A percentile compares a stretch with the other conserved stretches of the same genome.
Conservation (phyloP, 2,888 invertebrate species). For the Diarsia mendica region DNA sequence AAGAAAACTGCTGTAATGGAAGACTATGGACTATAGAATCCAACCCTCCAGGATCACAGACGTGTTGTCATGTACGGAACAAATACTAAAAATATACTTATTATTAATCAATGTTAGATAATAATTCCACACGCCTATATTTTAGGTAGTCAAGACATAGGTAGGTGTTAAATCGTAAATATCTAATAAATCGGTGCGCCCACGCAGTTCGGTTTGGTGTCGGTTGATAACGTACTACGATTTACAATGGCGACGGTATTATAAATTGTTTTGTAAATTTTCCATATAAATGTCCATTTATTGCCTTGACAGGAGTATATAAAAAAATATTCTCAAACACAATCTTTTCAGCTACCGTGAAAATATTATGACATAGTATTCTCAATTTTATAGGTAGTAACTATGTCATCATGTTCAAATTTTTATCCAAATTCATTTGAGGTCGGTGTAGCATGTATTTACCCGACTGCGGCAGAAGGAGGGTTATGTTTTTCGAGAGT, state of each 20-base stretch:
- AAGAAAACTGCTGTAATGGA: neutral
- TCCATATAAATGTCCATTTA: constrained; percentile 25
- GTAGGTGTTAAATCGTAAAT: constrained; percentile 53
- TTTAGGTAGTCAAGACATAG: constrained; percentile 31
- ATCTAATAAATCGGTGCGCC: constrained; percentile 56
- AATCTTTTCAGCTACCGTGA: neutral
- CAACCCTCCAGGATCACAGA: neutral
- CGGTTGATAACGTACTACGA: constrained; percentile 40
- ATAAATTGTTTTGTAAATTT: constrained; percentile 52
- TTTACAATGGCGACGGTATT: constrained; percentile 49
- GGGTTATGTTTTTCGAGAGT: no score
- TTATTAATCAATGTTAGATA: constrained; percentile 9
- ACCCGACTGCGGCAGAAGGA: no score
- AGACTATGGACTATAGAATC: no score
- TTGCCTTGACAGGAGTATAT: neutral
- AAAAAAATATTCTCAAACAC: neutral
- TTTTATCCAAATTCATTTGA: no score
- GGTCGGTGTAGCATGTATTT: no score
- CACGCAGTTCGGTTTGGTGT: constrained; percentile 48
- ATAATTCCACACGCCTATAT: constrained; percentile 19
- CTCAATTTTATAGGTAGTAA: no score
- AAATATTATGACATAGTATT: neutral
- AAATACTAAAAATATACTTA: neutral
- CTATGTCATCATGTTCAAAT: no score
- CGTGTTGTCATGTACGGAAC: neutral